Conservation (phyloP, 1,140 invertebrate species). For the Euglossa dilemma region DNA sequence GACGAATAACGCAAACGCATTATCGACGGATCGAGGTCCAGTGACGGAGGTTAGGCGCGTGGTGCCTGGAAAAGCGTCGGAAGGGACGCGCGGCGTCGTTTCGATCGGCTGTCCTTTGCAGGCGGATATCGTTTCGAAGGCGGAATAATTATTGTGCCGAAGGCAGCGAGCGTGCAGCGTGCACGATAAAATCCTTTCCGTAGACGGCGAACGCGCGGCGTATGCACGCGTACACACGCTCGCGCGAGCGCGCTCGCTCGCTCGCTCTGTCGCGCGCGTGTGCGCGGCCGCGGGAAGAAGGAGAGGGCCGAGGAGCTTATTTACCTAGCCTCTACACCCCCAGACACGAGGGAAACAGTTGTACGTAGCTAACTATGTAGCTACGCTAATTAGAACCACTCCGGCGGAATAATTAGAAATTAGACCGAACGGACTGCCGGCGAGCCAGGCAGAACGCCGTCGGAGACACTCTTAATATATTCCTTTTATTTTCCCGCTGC, state of each 20-base stretch:
- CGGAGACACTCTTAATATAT: slow-evolving; percentile 52
- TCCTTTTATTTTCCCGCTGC: slow-evolving; percentile 44
- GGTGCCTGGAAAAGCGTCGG: not conserved
- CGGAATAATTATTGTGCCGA: slow-evolving; percentile 44
- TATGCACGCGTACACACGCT: not conserved
- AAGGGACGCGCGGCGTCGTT: slow-evolving; percentile 5
- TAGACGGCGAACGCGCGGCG: slow-evolving; percentile 13
- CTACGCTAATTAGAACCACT: slow-evolving; percentile 71
- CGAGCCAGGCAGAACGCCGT: slow-evolving; percentile 20
- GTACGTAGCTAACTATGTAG: slow-evolving; percentile 45
- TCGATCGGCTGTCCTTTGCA: not conserved
- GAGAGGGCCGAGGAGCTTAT: slow-evolving; percentile 37
- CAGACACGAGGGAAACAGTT: slow-evolving; percentile 39
- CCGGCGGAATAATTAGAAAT: slow-evolving; percentile 72
- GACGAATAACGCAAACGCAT: no score
- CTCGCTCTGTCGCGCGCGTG: not conserved
- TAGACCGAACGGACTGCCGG: slow-evolving; percentile 61
- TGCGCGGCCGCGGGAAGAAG: not conserved
- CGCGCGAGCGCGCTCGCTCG: not conserved
- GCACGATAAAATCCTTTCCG: slow-evolving; percentile 41
- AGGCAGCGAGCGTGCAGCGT: slow-evolving; percentile 19
- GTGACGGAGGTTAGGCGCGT: not conserved
- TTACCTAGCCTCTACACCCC: slow-evolving; percentile 40
- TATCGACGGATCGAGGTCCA: not conserved
- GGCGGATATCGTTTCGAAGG: slow-evolving; percentile 15